Evolutionary conservation across 92 coral and sea anemone species (phyloP), one percentile per base, ranked within the genome.

Genomic region (Chrysogorgia sp.): DNA sequence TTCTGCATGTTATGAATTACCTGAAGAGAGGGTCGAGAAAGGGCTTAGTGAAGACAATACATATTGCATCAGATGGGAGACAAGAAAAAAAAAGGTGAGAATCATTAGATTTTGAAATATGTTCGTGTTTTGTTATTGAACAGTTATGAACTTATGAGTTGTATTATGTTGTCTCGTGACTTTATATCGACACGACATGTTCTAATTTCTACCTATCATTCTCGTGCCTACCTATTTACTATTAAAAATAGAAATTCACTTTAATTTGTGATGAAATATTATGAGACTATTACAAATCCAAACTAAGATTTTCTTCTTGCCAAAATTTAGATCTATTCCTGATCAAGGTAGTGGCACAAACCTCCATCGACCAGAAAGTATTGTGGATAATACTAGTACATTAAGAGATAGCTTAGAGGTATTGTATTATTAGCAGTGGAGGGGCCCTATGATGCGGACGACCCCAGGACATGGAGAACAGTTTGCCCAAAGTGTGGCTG

Each of bases 1-100:
- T n/a, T n/a, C n/a, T n/a, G n/a, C n/a, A n/a, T 29, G 26, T 29
- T 13, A 72, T 72, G 79, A 72, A 55, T 56, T 72, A 53, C 37
- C 53, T 72, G 5, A 47, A 65, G 17, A 53, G 52, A 53, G 65
- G 79, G 23, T 55, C 79, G 20, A 72, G 34, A 66, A 87, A 76
- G 83, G 82, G 79, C 79, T 74, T 85, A 19, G 96, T 90, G 10
- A 84, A 86, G 56, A 65, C 32, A 29, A 85, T 90, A 34, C 79
- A 86, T 12, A 75, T 90, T 41, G 61, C 86, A 49, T 87, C 90
- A 10, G 81, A 78, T 0, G 79, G 69, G 58, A 61, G 40, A 35
- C 22, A 61, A 25, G 34, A 68, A 53, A 31, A n/a, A 2, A 37
- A 71, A 71, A 24, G 77, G 60, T 47, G 49, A 26, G 7, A 19